phyloP scores from a whole-genome alignment of 2,113 vertebrate genomes.

The Monarcha castaneiventris region DNA sequence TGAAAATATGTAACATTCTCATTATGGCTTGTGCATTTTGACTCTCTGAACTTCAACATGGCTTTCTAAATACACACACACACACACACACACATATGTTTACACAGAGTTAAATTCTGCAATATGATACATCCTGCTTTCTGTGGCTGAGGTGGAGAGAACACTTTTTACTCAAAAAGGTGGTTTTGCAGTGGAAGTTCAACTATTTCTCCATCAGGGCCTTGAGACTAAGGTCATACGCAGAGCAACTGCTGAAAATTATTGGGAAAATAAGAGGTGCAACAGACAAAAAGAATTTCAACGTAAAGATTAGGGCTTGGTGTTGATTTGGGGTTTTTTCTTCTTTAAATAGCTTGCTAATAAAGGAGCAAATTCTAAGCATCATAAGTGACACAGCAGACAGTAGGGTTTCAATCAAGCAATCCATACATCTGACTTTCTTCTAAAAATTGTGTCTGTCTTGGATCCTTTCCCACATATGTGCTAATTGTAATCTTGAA shows the following conservation, averaged over 20 bases:
- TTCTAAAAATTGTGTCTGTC: background rate
- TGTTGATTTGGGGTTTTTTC: background rate
- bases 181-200: background rate
- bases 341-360: background rate
- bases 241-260: constrained; percentile 73
- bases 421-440: background rate
- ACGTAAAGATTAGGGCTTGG: background rate
- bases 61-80: background rate
- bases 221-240: rapidly evolving
- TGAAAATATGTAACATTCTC: background rate
- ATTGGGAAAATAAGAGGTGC: constrained; percentile 67
- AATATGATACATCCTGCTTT: background rate
- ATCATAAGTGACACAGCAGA: background rate
- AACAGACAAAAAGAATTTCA: constrained; percentile 78
- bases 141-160: background rate
- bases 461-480: background rate
- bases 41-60: background rate
- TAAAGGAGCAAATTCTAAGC: background rate
- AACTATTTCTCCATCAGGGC: constrained; percentile 43
- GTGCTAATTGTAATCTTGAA: constrained; percentile 6
- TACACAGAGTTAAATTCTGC: background rate
- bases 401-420: background rate
- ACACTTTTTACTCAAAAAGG: background rate
- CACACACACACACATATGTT: rapidly evolving
- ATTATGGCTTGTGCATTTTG: background rate